A percentile compares a stretch with the other conserved stretches of the same genome.
Conservation (phyloP, 2,113 vertebrate genomes). For the Centropus bengalensis region DNA sequence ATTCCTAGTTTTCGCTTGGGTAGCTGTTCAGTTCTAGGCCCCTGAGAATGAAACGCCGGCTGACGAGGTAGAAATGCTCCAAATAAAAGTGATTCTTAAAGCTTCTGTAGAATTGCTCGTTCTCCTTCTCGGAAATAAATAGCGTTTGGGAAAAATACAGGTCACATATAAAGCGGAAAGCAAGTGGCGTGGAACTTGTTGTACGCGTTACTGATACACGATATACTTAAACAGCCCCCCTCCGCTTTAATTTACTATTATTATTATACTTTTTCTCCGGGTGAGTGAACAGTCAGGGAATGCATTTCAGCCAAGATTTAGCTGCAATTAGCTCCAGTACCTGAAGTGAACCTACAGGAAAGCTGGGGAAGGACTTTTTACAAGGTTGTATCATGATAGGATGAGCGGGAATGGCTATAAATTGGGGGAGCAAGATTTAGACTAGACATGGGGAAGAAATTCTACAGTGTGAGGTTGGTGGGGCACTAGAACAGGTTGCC, state of each 20-base stretch:
- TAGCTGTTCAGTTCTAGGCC: fast-evolving
- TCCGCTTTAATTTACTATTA: too few species aligned
- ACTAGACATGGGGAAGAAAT: too few species aligned
- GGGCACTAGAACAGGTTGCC: too few species aligned
- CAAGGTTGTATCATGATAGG: too few species aligned
- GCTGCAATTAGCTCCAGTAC: too few species aligned
- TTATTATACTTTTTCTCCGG: neutral
- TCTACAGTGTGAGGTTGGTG: too few species aligned
- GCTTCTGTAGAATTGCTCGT: fast-evolving
- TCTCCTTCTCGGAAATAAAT: fast-evolving
- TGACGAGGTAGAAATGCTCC: fast-evolving
- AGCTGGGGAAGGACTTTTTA: too few species aligned
- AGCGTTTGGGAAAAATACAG: fast-evolving
- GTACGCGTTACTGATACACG: neutral
- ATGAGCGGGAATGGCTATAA: too few species aligned
- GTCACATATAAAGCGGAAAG: fast-evolving
- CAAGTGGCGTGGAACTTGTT: neutral
- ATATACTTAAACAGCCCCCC: fast-evolving
- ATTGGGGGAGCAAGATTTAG: too few species aligned
- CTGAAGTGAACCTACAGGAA: too few species aligned
- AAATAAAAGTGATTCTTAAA: fast-evolving
- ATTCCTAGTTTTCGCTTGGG: neutral
- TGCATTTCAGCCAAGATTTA: neutral
- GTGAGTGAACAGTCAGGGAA: neutral
- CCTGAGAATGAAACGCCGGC: fast-evolving